A percentile compares a stretch with the other conserved stretches of the same genome.
Conservation (phyloP, 2,888 invertebrate genomes). For the Dusona sp. region DNA sequence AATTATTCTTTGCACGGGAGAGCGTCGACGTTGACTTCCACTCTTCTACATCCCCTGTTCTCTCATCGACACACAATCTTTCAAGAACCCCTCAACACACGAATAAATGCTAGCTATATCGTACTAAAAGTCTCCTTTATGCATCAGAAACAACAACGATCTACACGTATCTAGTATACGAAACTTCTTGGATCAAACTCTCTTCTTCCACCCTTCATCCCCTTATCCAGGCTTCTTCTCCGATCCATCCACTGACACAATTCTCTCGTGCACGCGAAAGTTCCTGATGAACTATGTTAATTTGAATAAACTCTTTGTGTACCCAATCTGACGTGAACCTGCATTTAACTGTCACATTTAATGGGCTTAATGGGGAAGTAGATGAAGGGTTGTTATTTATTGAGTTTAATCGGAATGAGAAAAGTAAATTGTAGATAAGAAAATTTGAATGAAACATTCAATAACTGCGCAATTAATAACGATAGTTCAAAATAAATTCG, state of each 20-base stretch:
- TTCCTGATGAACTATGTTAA: background rate
- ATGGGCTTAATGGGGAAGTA: background rate
- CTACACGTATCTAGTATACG: background rate
- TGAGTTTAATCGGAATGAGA: background rate
- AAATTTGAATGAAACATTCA: background rate
- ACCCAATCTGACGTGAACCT: background rate
- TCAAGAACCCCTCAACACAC: conserved; percentile 7
- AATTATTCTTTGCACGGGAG: conserved; percentile 71
- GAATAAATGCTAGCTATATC: background rate
- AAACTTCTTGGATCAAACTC: conserved; percentile 2
- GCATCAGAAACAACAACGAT: background rate
- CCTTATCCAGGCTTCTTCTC: background rate
- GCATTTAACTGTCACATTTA: background rate
- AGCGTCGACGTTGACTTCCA: conserved; percentile 46
- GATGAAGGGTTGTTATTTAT: background rate
- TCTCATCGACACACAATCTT: conserved; percentile 53
- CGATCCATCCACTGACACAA: background rate
- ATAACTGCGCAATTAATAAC: background rate
- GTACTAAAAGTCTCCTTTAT: background rate
- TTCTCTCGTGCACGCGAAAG: background rate
- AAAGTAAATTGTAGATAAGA: background rate
- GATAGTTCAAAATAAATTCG: too few species aligned
- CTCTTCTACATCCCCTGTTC: conserved; percentile 1
- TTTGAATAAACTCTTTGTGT: conserved; percentile 2
- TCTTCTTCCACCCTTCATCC: background rate